These are phyloP conservation scores for Synanthedon myopaeformis DNA, from an alignment of 2,888 invertebrate species.

Conservation along the genomic window DNA sequence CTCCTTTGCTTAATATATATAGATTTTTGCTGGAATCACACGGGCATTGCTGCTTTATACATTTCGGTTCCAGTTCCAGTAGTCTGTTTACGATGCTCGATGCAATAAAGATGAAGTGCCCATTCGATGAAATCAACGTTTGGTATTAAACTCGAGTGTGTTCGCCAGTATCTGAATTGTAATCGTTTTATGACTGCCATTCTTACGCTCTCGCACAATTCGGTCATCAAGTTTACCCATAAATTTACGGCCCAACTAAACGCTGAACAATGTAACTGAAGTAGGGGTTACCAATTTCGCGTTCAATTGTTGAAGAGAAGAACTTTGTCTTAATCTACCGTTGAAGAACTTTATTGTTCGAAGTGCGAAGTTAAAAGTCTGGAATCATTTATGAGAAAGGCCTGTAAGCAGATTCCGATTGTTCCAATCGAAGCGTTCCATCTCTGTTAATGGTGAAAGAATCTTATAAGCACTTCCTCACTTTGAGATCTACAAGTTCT, in stretches of 20 bases:
- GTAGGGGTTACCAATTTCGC: background rate
- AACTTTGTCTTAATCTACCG: background rate
- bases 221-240: constrained; percentile 26
- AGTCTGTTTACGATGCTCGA: background rate
- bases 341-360: background rate
- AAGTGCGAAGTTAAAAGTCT: background rate
- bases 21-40: too few relatives aligned
- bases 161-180: constrained; percentile 10
- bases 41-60: too few relatives aligned
- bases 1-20: too few relatives aligned
- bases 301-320: background rate
- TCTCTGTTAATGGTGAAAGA: background rate
- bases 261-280: constrained; percentile 4
- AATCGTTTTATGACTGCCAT: constrained; percentile 15
- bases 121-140: background rate
- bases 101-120: background rate
- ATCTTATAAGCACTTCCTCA: too few relatives aligned
- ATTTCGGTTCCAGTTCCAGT: too few relatives aligned
- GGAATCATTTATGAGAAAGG: background rate
- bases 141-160: background rate
- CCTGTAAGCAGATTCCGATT: background rate
- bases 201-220: constrained; percentile 19
- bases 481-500: too few relatives aligned
- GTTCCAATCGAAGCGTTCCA: background rate
- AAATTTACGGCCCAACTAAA: constrained; percentile 32